Evolutionary conservation across 2,888 invertebrate genomes (phyloP), one percentile per base, ranked within the genome.

Genomic region (Drosophila anceps): DNA sequence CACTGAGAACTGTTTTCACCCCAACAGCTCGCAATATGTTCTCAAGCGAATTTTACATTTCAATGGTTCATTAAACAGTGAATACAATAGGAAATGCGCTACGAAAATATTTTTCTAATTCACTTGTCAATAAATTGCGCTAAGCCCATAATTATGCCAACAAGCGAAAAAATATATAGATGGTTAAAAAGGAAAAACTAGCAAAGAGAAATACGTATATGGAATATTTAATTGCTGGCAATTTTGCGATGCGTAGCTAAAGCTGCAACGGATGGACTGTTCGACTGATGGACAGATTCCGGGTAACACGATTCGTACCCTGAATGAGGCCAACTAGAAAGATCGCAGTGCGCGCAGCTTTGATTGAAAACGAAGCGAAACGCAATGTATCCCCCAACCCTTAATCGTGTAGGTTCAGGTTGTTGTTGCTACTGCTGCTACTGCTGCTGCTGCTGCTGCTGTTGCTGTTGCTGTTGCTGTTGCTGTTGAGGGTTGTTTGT

Each of bases 121-220:
- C 86, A 86, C 86, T 86, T 86, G 86, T 64, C 88, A 86, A 89
- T 86, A 88, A 89, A 79, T 77, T 75, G 75, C 43, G 76, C 69
- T 88, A 86, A 88, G 89, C 89, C 84, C 53, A 86, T 88, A 84
- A 84, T 84, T 84, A 84, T 84, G 75, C 81, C 87, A 81, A 84
- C 81, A 88, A 86, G 33, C 60, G 43, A 57, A 44, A 61, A 29
- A 39, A 20, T 10, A 51, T 15, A 15, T 8, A 20, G 8, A 13
- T 51, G 51, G 41, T 48, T 31, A 41, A 63, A 37, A 50, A 65
- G 46, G 35, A 61, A 51, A 75, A 69, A 71, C 55, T 65, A 69
- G 57, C 58, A 71, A 58, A 58, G 27, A 69, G 54, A 70, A 57
- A 73, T 67, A 65, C 62, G 51, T 58, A 69, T 18, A 60, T 62